Percentiles rank a stretch among this genome's conserved stretches.
These are phyloP conservation scores for Halichoerus grypus DNA, from an alignment of 2,113 vertebrate genomes.

Conservation along the genomic window DNA sequence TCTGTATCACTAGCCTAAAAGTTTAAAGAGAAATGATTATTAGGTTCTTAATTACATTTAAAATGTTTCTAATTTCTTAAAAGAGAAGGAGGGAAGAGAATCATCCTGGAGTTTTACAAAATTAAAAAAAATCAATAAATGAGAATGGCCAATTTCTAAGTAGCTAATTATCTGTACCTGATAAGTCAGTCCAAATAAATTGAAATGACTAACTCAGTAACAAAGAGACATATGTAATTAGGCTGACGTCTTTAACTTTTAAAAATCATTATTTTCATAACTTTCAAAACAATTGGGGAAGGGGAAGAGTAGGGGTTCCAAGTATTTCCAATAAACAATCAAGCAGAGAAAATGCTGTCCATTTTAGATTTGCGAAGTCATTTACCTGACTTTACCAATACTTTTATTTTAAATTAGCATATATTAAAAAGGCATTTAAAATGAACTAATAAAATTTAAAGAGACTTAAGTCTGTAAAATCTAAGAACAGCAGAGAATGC, in stretches of 20 bases:
- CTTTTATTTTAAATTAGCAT: not conserved
- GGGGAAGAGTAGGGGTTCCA: not conserved
- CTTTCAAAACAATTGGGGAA: not conserved
- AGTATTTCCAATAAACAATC: conserved; percentile 13
- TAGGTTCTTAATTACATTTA: conserved; percentile 41
- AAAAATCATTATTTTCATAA: not conserved
- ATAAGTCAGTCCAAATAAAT: not conserved
- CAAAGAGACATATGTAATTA: not conserved
- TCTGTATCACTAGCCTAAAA: conserved; percentile 93
- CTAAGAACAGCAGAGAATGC: not conserved
- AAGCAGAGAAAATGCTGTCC: not conserved
- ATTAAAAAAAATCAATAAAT: not conserved
- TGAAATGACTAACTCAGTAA: not conserved
- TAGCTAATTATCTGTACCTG: not conserved
- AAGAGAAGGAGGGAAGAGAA: not conserved
- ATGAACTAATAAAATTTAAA: not conserved
- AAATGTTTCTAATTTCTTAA: not conserved
- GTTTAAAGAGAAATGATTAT: conserved; percentile 42
- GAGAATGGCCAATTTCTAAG: not conserved
- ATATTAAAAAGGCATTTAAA: not conserved
- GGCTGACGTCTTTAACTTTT: not conserved
- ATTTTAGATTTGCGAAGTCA: conserved; percentile 54
- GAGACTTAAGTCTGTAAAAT: not conserved
- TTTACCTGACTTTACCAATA: not conserved
- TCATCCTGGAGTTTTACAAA: not conserved